Base-by-base conservation (phyloP, 2,888 invertebrate genomes). In the Antheraea yamamai region DNA sequence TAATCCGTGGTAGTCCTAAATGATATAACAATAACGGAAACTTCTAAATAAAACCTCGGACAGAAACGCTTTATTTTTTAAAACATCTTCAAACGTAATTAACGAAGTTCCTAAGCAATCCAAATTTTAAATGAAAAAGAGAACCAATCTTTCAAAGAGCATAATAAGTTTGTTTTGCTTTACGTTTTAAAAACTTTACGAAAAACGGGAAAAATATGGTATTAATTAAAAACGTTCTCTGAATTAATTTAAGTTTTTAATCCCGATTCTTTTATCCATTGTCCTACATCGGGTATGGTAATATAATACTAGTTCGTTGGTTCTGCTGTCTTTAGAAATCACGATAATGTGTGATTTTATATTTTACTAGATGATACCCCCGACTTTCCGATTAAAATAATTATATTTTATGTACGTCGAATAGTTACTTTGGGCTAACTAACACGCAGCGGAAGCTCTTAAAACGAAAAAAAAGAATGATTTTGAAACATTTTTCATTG, bases 81-180 rank as follows among this genome's bases (percentile, higher is more conserved):
- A 70, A 70, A 70, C 39, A 70, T 70, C 70, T 20, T 70, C 20
- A 66, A 70, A 70, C 35, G 70, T 70, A 70, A 70, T 70, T 70
- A 70, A 70, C 70, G n/a, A 70, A 70, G 70, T 70, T 70, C n/a
- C 35, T 39, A 66, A 70, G 70, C 39, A 70, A 70, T 70, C n/a
- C 39, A 39, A 70, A 39, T 26, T 66, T 66, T 30, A 70, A 70
- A 70, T 10, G 39, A 70, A 70, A 70, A 70, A 7, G 70, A 39
- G 70, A 70, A 70, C 35, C 70, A 70, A 39, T 70, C 70, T 70
- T 70, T 39, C 1, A 70, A 35, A 39, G 35, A 39, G 39, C 39
- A 35, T 70, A 18, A 70, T 39, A 39, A 70, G 23, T 70, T 70
- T 70, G 70, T 39, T 39, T 70, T 39, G 39, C 70, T 20, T 70